A percentile compares a stretch with the other conserved stretches of the same genome.
phyloP scores from a whole-genome alignment of 1,140 invertebrate species.

The Apocrypta bakeri region DNA sequence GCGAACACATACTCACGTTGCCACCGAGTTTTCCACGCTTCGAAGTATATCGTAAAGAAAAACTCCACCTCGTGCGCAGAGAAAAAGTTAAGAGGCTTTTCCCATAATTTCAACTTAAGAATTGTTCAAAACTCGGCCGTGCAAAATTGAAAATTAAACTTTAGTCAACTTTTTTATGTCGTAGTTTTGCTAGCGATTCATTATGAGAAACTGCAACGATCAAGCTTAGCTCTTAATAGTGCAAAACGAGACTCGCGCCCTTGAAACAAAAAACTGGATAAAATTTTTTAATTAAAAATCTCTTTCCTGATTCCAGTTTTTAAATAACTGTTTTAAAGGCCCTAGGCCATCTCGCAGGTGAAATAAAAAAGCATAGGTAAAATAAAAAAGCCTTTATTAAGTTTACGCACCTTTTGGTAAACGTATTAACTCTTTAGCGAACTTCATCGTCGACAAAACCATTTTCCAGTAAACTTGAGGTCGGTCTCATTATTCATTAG shows the following conservation, averaged over 20 bases:
- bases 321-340: too few relatives aligned
- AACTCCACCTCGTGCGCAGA: too few relatives aligned
- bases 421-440: constrained; percentile 4
- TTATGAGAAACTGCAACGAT: neutral
- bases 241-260: neutral
- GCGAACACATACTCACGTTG: too few relatives aligned
- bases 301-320: too few relatives aligned
- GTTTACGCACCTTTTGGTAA: too few relatives aligned
- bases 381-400: too few relatives aligned
- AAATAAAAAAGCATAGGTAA: too few relatives aligned
- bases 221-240: neutral
- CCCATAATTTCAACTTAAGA: neutral
- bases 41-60: too few relatives aligned
- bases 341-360: too few relatives aligned
- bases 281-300: constrained; percentile 9
- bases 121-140: neutral
- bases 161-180: neutral
- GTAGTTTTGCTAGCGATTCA: neutral
- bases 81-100: neutral
- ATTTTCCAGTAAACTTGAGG: constrained; percentile 6
- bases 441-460: neutral
- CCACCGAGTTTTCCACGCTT: too few relatives aligned
- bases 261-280: neutral
- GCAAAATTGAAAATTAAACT: neutral
- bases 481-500: constrained; percentile 25